Percentiles rank a stretch among this genome's conserved stretches.
These are phyloP conservation scores for Abrostola triplasia DNA, from an alignment of 2,888 invertebrate genomes.

Conservation along the genomic window DNA sequence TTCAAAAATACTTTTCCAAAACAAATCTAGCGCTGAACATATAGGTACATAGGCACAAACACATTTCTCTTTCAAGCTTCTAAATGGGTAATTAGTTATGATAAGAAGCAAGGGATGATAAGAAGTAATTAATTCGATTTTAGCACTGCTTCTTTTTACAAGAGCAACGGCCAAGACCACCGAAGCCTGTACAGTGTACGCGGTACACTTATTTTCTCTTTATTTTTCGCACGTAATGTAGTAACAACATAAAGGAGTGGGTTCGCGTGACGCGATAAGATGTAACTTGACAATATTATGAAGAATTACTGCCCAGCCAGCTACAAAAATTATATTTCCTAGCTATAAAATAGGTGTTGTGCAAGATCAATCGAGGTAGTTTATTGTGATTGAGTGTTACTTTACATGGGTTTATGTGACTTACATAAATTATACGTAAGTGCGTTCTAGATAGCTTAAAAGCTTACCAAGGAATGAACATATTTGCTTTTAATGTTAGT, in stretches of 20 bases:
- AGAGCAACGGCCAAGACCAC: no score
- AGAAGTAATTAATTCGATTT: no score
- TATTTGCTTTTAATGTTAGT: no score
- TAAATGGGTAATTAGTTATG: no score
- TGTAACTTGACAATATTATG: conserved; percentile 61
- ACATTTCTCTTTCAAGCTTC: no score
- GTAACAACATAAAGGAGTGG: conserved; percentile 18
- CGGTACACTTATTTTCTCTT: conserved; percentile 31
- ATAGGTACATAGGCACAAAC: no score
- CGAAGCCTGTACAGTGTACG: not conserved
- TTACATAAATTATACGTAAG: conserved; percentile 6
- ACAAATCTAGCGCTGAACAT: no score
- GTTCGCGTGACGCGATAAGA: conserved; percentile 60
- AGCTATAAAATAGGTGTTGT: conserved; percentile 43
- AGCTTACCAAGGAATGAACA: no score
- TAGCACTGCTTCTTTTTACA: no score
- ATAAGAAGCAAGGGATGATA: no score
- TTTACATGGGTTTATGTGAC: conserved; percentile 38
- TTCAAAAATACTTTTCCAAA: no score
- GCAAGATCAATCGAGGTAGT: conserved; percentile 35
- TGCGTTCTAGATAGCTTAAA: not conserved
- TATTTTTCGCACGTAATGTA: conserved; percentile 28
- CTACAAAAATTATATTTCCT: conserved; percentile 49
- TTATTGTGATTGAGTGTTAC: conserved; percentile 48
- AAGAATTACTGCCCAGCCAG: conserved; percentile 54